Conservation (phyloP, 2,888 invertebrate species). For the Sphinx pinastri region DNA sequence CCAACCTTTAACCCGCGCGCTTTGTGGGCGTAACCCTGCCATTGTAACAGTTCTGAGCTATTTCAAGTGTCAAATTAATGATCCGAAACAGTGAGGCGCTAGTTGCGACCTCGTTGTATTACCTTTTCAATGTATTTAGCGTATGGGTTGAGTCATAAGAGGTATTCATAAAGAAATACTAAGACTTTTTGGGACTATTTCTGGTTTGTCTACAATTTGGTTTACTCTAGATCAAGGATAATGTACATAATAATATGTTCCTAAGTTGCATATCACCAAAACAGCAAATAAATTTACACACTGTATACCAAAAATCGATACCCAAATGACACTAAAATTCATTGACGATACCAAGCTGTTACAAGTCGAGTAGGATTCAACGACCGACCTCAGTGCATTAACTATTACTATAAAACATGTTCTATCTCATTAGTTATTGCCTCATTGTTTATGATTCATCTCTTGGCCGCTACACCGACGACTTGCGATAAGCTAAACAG, state of each 20-base stretch:
- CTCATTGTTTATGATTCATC: too few species aligned
- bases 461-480: too few species aligned
- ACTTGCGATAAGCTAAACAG: background rate
- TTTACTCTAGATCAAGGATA: too few species aligned
- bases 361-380: background rate
- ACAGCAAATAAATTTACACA: too few species aligned
- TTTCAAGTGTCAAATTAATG: slow-evolving; percentile 81
- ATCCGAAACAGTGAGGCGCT: slow-evolving; percentile 70
- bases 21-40: slow-evolving; percentile 68
- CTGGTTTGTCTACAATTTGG: too few species aligned
- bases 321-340: too few species aligned
- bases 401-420: background rate
- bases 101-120: slow-evolving; percentile 58
- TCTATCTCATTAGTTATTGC: too few species aligned
- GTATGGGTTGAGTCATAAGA: slow-evolving; percentile 43
- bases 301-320: too few species aligned
- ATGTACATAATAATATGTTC: too few species aligned
- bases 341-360: too few species aligned
- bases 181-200: background rate
- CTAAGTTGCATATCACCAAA: too few species aligned
- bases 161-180: background rate
- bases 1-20: slow-evolving; percentile 73
- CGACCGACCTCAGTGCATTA: background rate
- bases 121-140: slow-evolving; percentile 42
- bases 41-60: slow-evolving; percentile 70